phyloP scores from a whole-genome alignment of 2,113 vertebrate species.

The Sceloporus tristichus region DNA sequence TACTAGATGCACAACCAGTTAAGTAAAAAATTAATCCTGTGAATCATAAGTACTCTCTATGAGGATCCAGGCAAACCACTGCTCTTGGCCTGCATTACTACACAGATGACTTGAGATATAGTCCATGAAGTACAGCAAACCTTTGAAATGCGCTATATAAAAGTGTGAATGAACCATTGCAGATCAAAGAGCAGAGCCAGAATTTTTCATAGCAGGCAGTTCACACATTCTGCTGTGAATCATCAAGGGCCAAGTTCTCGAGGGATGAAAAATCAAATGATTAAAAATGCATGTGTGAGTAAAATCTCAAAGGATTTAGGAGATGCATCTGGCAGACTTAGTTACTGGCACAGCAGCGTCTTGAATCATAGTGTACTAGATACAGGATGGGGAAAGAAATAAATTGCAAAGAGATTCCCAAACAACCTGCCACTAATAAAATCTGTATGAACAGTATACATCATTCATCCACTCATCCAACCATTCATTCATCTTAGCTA shows the following conservation, averaged over 20 bases:
- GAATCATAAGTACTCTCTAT: background rate
- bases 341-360: background rate
- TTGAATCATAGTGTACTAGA: background rate
- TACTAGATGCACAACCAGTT: background rate
- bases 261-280: background rate
- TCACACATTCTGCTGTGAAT: background rate
- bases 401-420: background rate
- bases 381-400: background rate
- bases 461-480: too few species aligned
- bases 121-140: background rate
- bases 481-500: too few species aligned
- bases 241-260: background rate
- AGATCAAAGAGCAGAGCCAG: background rate
- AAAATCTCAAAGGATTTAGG: background rate
- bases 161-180: background rate
- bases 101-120: background rate
- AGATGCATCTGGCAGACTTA: background rate
- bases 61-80: background rate
- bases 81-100: background rate
- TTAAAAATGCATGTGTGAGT: background rate
- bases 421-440: background rate
- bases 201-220: background rate
- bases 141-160: background rate
- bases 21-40: background rate
- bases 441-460: too few species aligned